Conservation (phyloP, 2,888 invertebrate species). For the Lasioglossum morio region DNA sequence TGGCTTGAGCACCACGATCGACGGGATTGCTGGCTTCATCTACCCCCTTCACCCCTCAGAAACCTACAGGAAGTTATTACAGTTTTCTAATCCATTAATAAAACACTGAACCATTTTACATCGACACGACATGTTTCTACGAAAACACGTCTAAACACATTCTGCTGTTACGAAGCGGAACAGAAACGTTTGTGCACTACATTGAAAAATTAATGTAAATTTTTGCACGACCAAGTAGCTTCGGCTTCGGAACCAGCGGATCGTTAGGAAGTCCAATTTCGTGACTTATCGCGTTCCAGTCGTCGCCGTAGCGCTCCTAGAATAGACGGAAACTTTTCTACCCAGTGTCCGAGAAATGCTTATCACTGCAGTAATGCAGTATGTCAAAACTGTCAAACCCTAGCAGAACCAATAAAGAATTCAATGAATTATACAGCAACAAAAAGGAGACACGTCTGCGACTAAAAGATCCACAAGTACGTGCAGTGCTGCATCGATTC, state of each 20-base stretch:
- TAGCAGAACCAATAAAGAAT: not conserved
- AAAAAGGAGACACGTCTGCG: not conserved
- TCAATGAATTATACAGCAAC: not conserved
- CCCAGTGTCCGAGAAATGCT: slow-evolving; percentile 7
- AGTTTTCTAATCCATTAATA: not conserved
- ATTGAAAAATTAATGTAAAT: not conserved
- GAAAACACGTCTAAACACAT: not conserved
- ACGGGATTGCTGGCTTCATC: not conserved
- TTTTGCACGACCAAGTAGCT: not conserved
- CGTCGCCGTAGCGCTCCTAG: not conserved
- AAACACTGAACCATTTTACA: not conserved
- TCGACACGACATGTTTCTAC: not conserved
- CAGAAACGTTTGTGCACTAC: not conserved
- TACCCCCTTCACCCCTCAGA: no score
- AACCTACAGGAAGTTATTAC: not conserved
- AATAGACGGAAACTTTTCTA: slow-evolving; percentile 4
- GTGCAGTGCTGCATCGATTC: no score
- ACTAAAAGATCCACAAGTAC: no score
- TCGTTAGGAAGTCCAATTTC: slow-evolving; percentile 10
- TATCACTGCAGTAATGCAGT: not conserved
- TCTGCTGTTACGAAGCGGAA: not conserved
- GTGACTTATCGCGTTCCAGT: slow-evolving; percentile 5
- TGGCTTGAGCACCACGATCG: slow-evolving; percentile 18
- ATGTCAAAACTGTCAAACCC: not conserved
- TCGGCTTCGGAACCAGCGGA: not conserved